Base-by-base conservation (phyloP, 2,113 vertebrate genomes). In the Callospermophilus lateralis region DNA sequence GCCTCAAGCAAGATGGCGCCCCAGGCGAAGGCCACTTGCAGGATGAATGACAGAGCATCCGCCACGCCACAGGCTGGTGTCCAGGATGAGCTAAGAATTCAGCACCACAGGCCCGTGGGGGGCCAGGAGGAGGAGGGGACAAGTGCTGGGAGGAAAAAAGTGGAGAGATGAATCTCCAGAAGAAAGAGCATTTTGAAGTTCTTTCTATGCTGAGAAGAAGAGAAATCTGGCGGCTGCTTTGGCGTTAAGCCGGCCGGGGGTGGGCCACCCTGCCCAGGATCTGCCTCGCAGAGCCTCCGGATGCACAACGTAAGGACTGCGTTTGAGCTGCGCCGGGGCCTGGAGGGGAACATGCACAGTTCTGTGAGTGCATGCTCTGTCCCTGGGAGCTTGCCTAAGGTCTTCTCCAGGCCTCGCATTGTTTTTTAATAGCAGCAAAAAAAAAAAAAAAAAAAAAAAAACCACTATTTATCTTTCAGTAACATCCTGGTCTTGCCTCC, bases 251-350 rank as follows among this genome's bases (percentile, higher is more conserved):
- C 85, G 79, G 11, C 42, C 48, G 9, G 17, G 26, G 28, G 0
- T 4, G 65, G 78, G 11, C 48, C 3, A 30, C 45, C 58, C 37
- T 37, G 26, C 30, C 67, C 74, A 15, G 48, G 61, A 1, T 42
- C 73, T 34, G 5, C 53, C 37, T 20, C 1, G 61, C 9, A 11
- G 24, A 51, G 34, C 58, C 79, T 11, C 2, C 16, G 10, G 22
- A 17, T 6, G 16, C 3, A 2, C 3, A 1, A 15, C 7, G n/a
- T 20, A 34, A 78, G 51, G 61, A 32, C 2, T 1, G 32, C 22
- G 8, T 22, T 26, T 19, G 53, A 67, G 79, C 76, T n/a, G 55
- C 7, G 26, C n/a, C 26, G 53, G 34, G 93, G 19, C 85, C 42
- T 26, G 16, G 30, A 94, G 42, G 16, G 7, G 51, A 55, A 77